These are phyloP conservation scores for Recurvirostra avosetta DNA, from an alignment of 2,113 vertebrate genomes.

Conservation along the genomic window DNA sequence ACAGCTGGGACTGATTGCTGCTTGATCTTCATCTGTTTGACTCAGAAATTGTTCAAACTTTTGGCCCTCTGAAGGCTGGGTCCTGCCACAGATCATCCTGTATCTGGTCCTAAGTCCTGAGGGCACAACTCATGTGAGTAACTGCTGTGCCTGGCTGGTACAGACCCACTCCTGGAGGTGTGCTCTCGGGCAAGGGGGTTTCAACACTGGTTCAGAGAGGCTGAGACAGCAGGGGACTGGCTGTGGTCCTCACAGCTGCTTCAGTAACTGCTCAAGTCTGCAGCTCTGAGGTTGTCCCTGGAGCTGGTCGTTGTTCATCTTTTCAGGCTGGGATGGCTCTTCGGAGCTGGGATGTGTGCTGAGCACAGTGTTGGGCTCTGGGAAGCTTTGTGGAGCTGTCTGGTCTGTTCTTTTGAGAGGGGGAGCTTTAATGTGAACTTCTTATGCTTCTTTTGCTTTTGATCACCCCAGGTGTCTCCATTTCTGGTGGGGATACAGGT, in stretches of 20 bases:
- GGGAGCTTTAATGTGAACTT: background rate
- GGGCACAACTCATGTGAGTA: background rate
- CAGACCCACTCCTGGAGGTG: background rate
- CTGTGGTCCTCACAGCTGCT: background rate
- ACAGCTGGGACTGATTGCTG: background rate
- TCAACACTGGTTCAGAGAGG: background rate
- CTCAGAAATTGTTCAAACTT: background rate
- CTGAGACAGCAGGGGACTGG: background rate
- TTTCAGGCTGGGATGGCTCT: rapidly evolving
- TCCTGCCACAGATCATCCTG: background rate
- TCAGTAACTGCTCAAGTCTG: background rate
- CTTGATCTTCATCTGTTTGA: background rate
- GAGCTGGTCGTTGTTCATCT: background rate
- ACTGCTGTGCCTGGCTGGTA: background rate
- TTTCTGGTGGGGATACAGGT: background rate
- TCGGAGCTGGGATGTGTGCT: background rate
- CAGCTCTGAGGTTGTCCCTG: background rate
- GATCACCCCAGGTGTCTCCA: background rate
- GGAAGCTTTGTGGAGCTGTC: background rate
- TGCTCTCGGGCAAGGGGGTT: background rate
- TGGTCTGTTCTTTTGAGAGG: background rate
- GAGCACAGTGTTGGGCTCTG: background rate
- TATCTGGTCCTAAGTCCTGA: background rate
- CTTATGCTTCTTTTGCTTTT: background rate
- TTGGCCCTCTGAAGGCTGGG: background rate